Evolutionary conservation across 2,888 invertebrate species (phyloP), one percentile per base, ranked within the genome.

Genomic region (Augiades crinisus): DNA sequence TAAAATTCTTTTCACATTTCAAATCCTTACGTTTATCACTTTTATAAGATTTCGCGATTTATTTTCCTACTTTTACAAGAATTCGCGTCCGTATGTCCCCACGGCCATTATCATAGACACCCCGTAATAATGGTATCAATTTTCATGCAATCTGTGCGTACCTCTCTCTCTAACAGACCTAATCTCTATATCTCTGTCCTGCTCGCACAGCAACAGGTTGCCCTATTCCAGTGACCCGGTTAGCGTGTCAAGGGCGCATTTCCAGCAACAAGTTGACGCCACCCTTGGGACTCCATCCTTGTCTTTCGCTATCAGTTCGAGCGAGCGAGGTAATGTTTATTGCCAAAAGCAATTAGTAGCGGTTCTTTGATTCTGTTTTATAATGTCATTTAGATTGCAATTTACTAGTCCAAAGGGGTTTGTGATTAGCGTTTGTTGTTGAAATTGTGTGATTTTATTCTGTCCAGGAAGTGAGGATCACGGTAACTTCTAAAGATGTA

Each of bases 221-320:
- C 36, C 54, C 55, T 56, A 59, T 56, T 53, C 58, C 54, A 57
- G 53, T 64, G 58, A 63, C 65, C 67, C 56, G 62, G 45, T 57
- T 63, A 52, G 33, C 45, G 47, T 60, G 63, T 64, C 65, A 66
- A 66, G 65, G 67, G 46, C 58, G 56, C 27, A 36, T 14, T 34
- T 46, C 47, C 40, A 47, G 64, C 64, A 65, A 67, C 67, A 67
- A 64, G 67, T 67, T n/a, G 57, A 34, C 44, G 24, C 33, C 33
- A 27, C 47, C 34, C 47, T 31, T 14, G 2, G 13, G 10, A 7
- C 13, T 30, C 24, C 24, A 17, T 49, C 49, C 41, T 41, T 49
- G 27, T 49, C 41, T 8, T 34, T 17, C 27, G 7, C 24, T 34
- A 12, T 24, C 13, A 24, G 33, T 5, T 40, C 17, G 22, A 41